phyloP scores from a whole-genome alignment of 2,797 vertebrate genomes.

The Paedocypris micromegethes region DNA sequence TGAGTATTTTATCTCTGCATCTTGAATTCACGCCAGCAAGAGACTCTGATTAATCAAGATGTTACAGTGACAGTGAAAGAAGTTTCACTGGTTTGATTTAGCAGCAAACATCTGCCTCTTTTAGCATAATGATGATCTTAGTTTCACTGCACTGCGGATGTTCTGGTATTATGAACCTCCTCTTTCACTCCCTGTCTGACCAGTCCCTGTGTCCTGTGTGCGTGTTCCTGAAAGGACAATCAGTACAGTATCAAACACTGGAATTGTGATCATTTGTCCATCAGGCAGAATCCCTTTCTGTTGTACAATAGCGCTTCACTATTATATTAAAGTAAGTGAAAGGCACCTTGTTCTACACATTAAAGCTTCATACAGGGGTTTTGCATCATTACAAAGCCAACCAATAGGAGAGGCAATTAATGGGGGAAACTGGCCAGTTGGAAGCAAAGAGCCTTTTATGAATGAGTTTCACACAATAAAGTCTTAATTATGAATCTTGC shows the following conservation, averaged over 20 bases:
- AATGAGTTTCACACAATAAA: background rate
- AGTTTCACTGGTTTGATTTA: background rate
- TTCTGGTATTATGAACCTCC: constrained; percentile 6
- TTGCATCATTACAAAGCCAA: constrained; percentile 19
- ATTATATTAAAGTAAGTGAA: no score
- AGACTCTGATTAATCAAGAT: background rate
- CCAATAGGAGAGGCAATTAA: constrained; percentile 1
- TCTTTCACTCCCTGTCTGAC: background rate
- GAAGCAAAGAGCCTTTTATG: constrained; percentile 5
- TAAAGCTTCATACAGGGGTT: constrained; percentile 3
- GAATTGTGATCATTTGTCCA: no score
- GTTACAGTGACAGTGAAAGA: background rate
- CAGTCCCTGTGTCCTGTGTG: background rate
- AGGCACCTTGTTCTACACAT: background rate
- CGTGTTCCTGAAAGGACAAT: no score
- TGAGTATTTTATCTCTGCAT: constrained; percentile 3
- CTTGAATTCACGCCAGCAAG: background rate
- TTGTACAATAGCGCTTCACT: no score
- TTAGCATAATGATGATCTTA: constrained; percentile 10
- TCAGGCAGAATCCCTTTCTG: no score
- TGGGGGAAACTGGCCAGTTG: background rate
- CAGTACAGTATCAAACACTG: no score
- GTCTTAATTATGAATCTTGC: no score
- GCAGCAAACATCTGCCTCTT: background rate
- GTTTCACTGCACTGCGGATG: constrained; percentile 8